A percentile compares a stretch with the other conserved stretches of the same genome.
These are phyloP conservation scores for Mycalesis mineus DNA, from an alignment of 2,888 invertebrate genomes.

Conservation along the genomic window DNA sequence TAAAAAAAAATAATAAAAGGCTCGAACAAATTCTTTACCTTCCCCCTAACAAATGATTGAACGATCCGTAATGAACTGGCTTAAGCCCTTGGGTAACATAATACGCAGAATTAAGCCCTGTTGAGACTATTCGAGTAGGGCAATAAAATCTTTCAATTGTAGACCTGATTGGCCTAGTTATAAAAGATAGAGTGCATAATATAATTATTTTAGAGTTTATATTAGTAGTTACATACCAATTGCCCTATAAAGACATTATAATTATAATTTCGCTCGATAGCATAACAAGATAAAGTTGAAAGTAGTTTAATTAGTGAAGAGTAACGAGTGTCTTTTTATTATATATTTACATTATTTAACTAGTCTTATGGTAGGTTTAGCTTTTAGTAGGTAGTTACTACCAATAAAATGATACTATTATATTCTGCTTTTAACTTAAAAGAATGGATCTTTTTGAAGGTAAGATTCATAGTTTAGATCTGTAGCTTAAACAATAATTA, in stretches of 20 bases:
- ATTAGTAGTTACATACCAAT: background rate
- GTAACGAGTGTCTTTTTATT: too few species aligned
- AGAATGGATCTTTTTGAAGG: too few species aligned
- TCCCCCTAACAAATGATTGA: conserved; percentile 61
- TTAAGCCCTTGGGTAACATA: conserved; percentile 57
- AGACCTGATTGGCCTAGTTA: conserved; percentile 35
- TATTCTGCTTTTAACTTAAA: too few species aligned
- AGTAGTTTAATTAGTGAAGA: too few species aligned
- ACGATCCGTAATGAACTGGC: conserved; percentile 63
- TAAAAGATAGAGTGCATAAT: conserved; percentile 31
- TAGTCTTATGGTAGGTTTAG: too few species aligned
- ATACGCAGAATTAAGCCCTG: conserved; percentile 48
- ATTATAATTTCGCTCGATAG: background rate
- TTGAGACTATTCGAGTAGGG: conserved; percentile 39
- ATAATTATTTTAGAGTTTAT: conserved; percentile 5
- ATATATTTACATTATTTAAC: too few species aligned
- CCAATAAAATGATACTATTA: too few species aligned
- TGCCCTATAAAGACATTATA: conserved; percentile 2
- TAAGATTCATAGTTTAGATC: too few species aligned
- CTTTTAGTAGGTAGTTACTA: too few species aligned
- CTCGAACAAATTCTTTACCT: conserved; percentile 34
- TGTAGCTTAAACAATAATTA: too few species aligned
- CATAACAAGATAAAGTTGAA: too few species aligned
- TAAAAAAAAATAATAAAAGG: conserved; percentile 33
- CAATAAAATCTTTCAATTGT: conserved; percentile 41